Evolutionary conservation across 2,113 vertebrate genomes (phyloP).

Genomic region (Eidolon helvum): DNA sequence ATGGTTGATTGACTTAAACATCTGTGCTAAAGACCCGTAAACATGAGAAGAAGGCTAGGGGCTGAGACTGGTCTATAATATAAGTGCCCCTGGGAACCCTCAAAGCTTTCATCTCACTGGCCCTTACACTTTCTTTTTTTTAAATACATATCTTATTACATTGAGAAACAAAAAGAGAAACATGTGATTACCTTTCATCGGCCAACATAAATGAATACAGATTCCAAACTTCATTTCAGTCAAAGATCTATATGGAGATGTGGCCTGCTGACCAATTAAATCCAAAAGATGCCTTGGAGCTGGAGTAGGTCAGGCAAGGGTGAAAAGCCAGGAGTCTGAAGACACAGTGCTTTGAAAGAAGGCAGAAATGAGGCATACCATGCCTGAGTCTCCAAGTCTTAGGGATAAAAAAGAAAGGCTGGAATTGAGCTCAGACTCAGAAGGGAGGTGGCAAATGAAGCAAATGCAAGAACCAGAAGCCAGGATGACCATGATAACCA

Average conservation of each 20-base stretch:
- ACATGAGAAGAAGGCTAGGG: neutral
- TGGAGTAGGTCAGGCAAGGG: neutral
- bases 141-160: neutral
- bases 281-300: neutral
- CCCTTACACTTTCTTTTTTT: neutral
- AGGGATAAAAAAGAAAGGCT: neutral
- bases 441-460: neutral
- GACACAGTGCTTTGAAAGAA: neutral
- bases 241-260: neutral
- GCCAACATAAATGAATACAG: neutral
- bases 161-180: neutral
- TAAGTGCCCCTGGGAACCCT: neutral
- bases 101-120: neutral
- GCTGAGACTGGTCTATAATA: neutral
- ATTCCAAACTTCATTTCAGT: neutral
- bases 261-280: neutral
- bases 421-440: neutral
- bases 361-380: neutral
- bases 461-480: neutral
- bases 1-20: neutral
- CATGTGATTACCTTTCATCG: neutral
- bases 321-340: neutral
- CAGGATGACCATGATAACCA: neutral
- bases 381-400: neutral
- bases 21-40: neutral